Evolutionary conservation across 2,113 vertebrate genomes (phyloP).

Genomic region (Carettochelys insculpta): DNA sequence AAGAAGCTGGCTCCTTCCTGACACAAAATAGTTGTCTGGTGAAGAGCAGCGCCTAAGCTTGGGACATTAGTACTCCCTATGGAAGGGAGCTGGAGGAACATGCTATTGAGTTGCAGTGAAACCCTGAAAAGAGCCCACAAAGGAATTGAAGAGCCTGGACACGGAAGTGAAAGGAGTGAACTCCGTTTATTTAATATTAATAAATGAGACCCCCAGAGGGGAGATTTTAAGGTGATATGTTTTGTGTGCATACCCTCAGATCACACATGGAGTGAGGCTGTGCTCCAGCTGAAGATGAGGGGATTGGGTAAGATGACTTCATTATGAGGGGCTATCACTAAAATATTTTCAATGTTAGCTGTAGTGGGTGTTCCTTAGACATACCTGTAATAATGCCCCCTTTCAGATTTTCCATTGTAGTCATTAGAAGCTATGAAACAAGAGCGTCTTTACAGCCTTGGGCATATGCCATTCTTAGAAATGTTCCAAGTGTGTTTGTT

Average conservation of each 20-base stretch:
- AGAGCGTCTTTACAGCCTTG: background rate
- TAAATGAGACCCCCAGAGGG: background rate
- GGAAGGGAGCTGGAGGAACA: background rate
- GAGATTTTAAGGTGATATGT: background rate
- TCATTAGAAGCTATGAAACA: background rate
- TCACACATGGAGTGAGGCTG: background rate
- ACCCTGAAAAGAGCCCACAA: background rate
- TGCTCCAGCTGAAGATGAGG: background rate
- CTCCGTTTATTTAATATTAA: background rate
- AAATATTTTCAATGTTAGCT: background rate
- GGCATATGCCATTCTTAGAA: background rate
- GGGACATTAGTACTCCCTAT: background rate
- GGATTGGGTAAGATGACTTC: background rate
- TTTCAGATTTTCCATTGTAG: background rate
- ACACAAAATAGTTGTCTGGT: background rate
- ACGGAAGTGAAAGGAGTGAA: background rate
- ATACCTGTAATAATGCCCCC: background rate
- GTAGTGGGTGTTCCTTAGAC: too few relatives aligned
- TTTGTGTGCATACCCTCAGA: background rate
- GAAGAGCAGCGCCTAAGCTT: background rate
- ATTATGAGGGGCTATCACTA: background rate
- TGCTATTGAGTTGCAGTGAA: background rate
- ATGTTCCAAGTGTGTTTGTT: background rate
- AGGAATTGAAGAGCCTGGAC: background rate
- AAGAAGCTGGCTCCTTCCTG: background rate